Evolutionary conservation across 2,888 invertebrate genomes (phyloP).

Genomic region (Sinodicranocentrus sp.): DNA sequence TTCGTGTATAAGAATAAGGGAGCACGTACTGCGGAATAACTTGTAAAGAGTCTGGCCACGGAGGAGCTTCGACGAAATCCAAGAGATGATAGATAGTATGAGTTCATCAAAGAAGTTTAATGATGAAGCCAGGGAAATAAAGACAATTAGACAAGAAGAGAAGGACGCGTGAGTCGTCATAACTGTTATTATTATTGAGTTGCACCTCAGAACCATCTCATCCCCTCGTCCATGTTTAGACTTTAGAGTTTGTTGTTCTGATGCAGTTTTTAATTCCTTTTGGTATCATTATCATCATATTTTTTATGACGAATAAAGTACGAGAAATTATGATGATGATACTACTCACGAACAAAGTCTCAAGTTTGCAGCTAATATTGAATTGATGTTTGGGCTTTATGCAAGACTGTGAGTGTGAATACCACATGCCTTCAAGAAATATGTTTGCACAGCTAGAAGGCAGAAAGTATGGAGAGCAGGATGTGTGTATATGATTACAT

Average conservation of each 20-base stretch:
- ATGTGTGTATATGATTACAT: slow-evolving; percentile 1
- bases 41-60: neutral
- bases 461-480: neutral
- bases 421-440: too few relatives aligned
- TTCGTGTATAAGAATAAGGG: neutral
- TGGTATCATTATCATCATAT: slow-evolving; percentile 47
- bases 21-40: slow-evolving; percentile 1
- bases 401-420: too few relatives aligned
- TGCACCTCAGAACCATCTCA: slow-evolving; percentile 32
- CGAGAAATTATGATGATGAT: slow-evolving; percentile 38
- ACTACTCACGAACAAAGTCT: slow-evolving; percentile 31
- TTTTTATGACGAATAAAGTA: slow-evolving; percentile 28
- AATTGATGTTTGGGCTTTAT: neutral
- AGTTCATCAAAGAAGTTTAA: slow-evolving; percentile 59
- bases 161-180: slow-evolving; percentile 62
- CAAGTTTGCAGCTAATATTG: slow-evolving; percentile 6
- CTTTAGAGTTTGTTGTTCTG: neutral
- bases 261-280: slow-evolving; percentile 61
- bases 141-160: slow-evolving; percentile 59
- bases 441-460: too few relatives aligned
- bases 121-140: slow-evolving; percentile 59
- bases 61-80: neutral
- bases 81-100: slow-evolving; percentile 54
- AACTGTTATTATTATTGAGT: slow-evolving; percentile 35
- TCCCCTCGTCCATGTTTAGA: neutral